phyloP scores from a whole-genome alignment of 2,113 vertebrate species.

The Spea multiplicata region DNA sequence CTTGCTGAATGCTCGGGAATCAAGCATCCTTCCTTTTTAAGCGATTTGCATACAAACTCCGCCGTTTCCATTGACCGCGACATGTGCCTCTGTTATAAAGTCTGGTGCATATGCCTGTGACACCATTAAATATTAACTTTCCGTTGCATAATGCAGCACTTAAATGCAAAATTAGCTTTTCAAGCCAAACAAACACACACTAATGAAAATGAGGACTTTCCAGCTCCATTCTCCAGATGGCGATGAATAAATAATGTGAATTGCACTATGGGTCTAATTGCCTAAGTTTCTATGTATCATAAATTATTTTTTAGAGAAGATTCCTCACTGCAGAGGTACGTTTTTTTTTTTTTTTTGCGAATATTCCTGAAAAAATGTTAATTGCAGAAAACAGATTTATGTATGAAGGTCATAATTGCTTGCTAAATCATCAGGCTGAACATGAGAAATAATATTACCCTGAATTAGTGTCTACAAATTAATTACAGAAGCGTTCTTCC shows the following conservation, averaged over 20 bases:
- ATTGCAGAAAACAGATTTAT: too few relatives aligned
- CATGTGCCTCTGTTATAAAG: constrained; percentile 15
- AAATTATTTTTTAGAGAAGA: constrained; percentile 6
- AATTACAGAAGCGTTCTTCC: too few relatives aligned
- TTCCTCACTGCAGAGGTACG: background rate
- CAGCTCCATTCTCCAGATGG: constrained; percentile 26
- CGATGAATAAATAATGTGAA: constrained; percentile 37
- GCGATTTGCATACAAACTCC: background rate
- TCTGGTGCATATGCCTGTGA: constrained; percentile 24
- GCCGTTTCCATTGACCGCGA: constrained; percentile 4
- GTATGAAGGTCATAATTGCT: too few relatives aligned
- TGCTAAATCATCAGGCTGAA: too few relatives aligned
- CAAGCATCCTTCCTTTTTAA: constrained; percentile 5
- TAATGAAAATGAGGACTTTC: constrained; percentile 34
- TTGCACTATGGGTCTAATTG: constrained; percentile 3
- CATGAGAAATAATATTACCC: too few relatives aligned
- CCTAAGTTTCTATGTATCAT: constrained; percentile 13
- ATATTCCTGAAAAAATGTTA: too few relatives aligned
- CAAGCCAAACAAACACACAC: constrained; percentile 42
- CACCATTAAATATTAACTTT: constrained; percentile 36
- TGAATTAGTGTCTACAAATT: too few relatives aligned
- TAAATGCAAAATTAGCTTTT: constrained; percentile 24
- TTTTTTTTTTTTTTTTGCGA: background rate
- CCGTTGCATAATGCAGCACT: constrained; percentile 32
- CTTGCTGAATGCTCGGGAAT: background rate